Conservation (phyloP, 2,797 vertebrate genomes). For the Sternarchorhynchus goeldii region DNA sequence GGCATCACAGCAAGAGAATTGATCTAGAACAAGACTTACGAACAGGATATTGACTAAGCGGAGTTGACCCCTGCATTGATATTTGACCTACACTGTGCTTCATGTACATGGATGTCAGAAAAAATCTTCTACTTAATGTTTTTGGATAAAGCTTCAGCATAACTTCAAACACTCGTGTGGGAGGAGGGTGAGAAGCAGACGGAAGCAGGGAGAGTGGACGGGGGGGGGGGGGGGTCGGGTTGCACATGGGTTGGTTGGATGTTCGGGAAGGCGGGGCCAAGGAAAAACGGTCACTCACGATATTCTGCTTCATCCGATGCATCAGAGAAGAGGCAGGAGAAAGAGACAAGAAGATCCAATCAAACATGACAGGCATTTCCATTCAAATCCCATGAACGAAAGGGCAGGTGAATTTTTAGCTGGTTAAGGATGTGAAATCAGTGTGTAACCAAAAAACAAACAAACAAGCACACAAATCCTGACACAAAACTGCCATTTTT, state of each 20-base stretch:
- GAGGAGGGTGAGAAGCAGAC: conserved; percentile 34
- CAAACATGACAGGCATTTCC: not conserved
- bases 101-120: too few species aligned
- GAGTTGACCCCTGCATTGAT: too few species aligned
- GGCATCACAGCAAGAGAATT: too few species aligned
- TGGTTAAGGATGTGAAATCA: not conserved
- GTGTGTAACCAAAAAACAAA: too few species aligned
- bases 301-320: conserved; percentile 48
- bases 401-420: not conserved
- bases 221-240: not conserved
- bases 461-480: too few species aligned
- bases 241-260: conserved; percentile 13
- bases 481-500: conserved; percentile 25
- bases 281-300: conserved; percentile 54
- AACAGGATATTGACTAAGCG: too few species aligned
- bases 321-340: not conserved
- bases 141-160: conserved; percentile 17
- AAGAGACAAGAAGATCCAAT: conserved; percentile 20
- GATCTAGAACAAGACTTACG: too few species aligned
- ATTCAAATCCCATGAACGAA: conserved; percentile 7
- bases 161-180: conserved; percentile 59
- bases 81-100: too few species aligned
- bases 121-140: not conserved
- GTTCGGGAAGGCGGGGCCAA: conserved; percentile 6
- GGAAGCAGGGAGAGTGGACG: not conserved